A percentile compares a stretch with the other conserved stretches of the same genome.
Evolutionary conservation across 2,113 vertebrate species (phyloP).

Genomic region (Boulengeromyrus knoepffleri): DNA sequence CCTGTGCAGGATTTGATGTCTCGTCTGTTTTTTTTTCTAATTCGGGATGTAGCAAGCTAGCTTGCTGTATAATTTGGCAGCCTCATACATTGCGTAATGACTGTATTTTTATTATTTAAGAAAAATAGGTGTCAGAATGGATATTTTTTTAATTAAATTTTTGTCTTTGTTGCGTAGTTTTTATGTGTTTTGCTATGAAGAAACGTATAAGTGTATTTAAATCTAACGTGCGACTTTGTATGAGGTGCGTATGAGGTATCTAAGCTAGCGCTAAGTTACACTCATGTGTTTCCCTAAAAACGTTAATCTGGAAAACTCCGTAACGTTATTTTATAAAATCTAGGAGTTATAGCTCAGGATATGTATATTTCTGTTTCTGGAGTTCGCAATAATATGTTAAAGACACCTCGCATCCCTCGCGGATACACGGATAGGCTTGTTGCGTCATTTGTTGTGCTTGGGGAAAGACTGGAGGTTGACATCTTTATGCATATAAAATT

Average conservation of each 20-base stretch:
- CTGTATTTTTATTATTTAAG: slow-evolving; percentile 2
- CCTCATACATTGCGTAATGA: slow-evolving; percentile 20
- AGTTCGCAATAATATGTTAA: background rate
- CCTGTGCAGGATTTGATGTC: background rate
- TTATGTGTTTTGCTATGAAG: background rate
- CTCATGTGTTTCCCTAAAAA: background rate
- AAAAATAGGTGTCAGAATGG: background rate
- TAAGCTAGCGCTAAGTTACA: background rate
- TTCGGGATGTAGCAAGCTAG: background rate
- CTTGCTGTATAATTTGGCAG: slow-evolving; percentile 13
- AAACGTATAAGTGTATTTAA: slow-evolving; percentile 21
- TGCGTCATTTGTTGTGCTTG: slow-evolving; percentile 30
- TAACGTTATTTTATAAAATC: background rate
- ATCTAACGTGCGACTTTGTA: background rate
- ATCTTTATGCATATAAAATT: slow-evolving; percentile 6
- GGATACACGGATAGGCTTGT: slow-evolving; percentile 19
- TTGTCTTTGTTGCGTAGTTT: background rate
- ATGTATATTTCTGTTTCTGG: background rate
- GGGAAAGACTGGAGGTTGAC: slow-evolving; percentile 12
- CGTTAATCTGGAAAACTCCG: background rate
- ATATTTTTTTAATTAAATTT: slow-evolving; percentile 13
- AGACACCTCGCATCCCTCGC: slow-evolving; percentile 1
- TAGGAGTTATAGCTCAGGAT: background rate
- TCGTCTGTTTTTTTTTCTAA: background rate
- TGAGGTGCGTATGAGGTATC: background rate